Evolutionary conservation across 2,888 invertebrate species (phyloP), one percentile per base, ranked within the genome.

Genomic region (Cheilosia vernalis): DNA sequence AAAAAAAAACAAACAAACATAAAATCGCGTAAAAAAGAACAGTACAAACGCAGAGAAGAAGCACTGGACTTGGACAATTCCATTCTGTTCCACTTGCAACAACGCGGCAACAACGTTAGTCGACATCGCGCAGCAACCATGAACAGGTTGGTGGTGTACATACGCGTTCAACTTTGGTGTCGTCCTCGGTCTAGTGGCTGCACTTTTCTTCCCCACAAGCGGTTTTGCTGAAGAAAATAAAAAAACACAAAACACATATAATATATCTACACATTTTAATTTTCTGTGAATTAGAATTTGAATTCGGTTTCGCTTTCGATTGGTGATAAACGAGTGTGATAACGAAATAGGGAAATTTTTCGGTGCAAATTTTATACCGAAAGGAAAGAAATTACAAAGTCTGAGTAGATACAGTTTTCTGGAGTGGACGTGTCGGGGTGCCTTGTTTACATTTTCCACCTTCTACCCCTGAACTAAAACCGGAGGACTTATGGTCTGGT

Each of bases 51-150:
- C 55, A 63, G 63, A 69, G 53, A 55, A 53, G 64, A 56, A 66
- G 73, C 67, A 63, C 19, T 37, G 37, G 37, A 37, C 13, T 37
- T 44, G 63, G 58, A 70, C 40, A 61, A 81, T 85, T 85, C 85
- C 85, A 72, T 63, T 85, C 77, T 66, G 85, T 85, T 85, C 81
- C 85, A 81, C 76, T 85, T 80, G 85, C 85, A 85, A 72, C 70
- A 80, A 67, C 61, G 67, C 79, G 67, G 53, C 76, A 63, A n/a
- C 76, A 55, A 53, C 72, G 81, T 77, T 81, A 85, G 85, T 85
- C 85, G 85, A 81, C 85, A 81, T 85, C 85, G 81, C 85, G 85
- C 85, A 85, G 85, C 85, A 85, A 85, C 85, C 85, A 85, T 85
- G 85, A 85, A 85, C 85, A 85, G 85, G 85, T 85, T 85, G 85